Percentiles rank a stretch among this genome's conserved stretches.
These are phyloP conservation scores for Axis porcinus DNA, from an alignment of 2,113 vertebrate species.

Conservation along the genomic window DNA sequence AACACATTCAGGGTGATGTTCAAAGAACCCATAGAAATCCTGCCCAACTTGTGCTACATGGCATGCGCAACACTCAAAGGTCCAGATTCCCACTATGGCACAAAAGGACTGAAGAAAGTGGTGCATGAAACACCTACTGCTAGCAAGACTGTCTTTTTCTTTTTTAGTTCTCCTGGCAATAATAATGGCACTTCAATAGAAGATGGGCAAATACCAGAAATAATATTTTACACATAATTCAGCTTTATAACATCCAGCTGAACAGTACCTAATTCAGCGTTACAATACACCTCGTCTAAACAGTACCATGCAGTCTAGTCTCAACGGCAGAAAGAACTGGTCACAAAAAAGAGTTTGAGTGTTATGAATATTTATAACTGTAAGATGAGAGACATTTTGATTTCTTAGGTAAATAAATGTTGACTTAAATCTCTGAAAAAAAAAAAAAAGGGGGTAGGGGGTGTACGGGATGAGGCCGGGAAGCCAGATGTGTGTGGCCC, in stretches of 20 bases:
- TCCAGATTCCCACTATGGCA: conserved; percentile 95
- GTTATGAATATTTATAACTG: conserved; percentile 64
- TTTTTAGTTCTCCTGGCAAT: conserved; percentile 94
- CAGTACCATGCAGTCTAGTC: conserved; percentile 18
- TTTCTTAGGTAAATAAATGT: conserved; percentile 68
- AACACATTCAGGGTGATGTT: conserved; percentile 96
- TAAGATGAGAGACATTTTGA: conserved; percentile 57
- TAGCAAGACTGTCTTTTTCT: conserved; percentile 93
- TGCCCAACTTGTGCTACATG: conserved; percentile 93
- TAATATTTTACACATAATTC: conserved; percentile 93
- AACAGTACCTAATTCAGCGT: conserved; percentile 79
- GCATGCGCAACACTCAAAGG: conserved; percentile 94
- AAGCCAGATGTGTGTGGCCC: neutral
- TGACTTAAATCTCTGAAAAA: conserved; percentile 38
- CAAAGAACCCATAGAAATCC: conserved; percentile 93
- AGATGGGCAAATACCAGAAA: conserved; percentile 96
- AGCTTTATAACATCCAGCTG: neutral
- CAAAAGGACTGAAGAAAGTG: conserved; percentile 94
- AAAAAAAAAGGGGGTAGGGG: no score
- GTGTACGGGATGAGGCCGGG: neutral
- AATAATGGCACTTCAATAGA: conserved; percentile 97
- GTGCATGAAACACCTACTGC: conserved; percentile 88
- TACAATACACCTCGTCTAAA: neutral
- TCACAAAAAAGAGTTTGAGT: conserved; percentile 56
- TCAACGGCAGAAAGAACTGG: conserved; percentile 45